These are phyloP conservation scores for Apeltes quadracus DNA, from an alignment of 2,113 vertebrate genomes.

Conservation along the genomic window DNA sequence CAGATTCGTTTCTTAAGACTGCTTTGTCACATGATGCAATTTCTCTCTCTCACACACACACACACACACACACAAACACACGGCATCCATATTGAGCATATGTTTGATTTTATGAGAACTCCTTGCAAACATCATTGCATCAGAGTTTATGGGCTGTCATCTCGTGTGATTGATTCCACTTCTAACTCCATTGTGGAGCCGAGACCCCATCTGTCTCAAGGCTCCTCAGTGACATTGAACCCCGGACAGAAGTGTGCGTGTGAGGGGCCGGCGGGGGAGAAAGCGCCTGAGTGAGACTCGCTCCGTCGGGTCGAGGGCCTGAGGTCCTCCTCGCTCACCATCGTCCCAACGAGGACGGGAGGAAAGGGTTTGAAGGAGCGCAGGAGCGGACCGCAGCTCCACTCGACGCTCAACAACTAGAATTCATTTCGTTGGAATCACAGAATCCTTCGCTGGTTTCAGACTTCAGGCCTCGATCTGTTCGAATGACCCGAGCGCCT, in stretches of 20 bases:
- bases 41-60: constrained; percentile 16
- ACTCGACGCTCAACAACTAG: no score
- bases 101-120: constrained; percentile 66
- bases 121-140: constrained; percentile 61
- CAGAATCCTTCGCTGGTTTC: no score
- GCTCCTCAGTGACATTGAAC: constrained; percentile 67
- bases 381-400: no score
- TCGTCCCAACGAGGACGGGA: constrained; percentile 5
- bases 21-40: constrained; percentile 47
- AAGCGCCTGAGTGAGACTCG: constrained; percentile 28
- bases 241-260: constrained; percentile 19
- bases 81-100: constrained; percentile 41
- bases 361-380: constrained; percentile 16
- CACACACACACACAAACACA: background rate
- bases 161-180: constrained; percentile 58
- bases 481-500: no score
- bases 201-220: constrained; percentile 70
- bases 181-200: constrained; percentile 42
- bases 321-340: constrained; percentile 4
- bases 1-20: constrained; percentile 40
- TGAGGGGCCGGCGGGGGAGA: constrained; percentile 5
- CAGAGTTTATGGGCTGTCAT: constrained; percentile 57
- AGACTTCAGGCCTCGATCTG: no score
- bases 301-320: constrained; percentile 45
- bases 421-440: no score